A percentile compares a stretch with the other conserved stretches of the same genome.
Evolutionary conservation across 2,888 invertebrate genomes (phyloP).

Genomic region (Nephrotoma guestfalica): DNA sequence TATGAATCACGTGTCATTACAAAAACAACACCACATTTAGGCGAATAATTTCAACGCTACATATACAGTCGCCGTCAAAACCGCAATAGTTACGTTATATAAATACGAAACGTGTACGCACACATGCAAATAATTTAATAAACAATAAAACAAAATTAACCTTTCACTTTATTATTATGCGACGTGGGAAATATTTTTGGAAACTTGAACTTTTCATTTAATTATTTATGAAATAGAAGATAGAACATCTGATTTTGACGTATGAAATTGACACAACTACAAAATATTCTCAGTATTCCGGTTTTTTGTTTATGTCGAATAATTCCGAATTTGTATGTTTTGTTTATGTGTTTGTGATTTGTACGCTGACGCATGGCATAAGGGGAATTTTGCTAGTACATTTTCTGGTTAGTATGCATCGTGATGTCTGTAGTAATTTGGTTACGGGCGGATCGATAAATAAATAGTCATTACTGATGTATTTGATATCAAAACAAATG

Average conservation of each 20-base stretch:
- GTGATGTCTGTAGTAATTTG: not conserved
- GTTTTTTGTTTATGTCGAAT: not conserved
- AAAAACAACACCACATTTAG: not conserved
- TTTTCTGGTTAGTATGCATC: not conserved
- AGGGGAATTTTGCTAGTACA: not conserved
- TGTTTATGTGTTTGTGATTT: not conserved
- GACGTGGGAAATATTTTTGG: not conserved
- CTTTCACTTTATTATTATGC: not conserved
- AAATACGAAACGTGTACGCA: not conserved
- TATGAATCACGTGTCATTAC: not conserved
- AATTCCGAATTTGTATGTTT: not conserved
- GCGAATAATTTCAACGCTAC: not conserved
- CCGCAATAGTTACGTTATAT: not conserved
- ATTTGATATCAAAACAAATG: too few relatives aligned
- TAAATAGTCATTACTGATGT: too few relatives aligned
- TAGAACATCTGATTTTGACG: not conserved
- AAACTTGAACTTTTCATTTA: not conserved
- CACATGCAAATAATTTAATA: not conserved
- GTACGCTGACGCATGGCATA: not conserved
- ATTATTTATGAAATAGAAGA: not conserved
- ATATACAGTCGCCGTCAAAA: too few relatives aligned
- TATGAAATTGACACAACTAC: not conserved
- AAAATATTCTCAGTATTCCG: not conserved
- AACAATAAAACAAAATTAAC: not conserved
- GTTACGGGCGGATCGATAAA: too few relatives aligned